phyloP scores from a whole-genome alignment of 2,113 vertebrate species.

The Probosciger aterrimus region DNA sequence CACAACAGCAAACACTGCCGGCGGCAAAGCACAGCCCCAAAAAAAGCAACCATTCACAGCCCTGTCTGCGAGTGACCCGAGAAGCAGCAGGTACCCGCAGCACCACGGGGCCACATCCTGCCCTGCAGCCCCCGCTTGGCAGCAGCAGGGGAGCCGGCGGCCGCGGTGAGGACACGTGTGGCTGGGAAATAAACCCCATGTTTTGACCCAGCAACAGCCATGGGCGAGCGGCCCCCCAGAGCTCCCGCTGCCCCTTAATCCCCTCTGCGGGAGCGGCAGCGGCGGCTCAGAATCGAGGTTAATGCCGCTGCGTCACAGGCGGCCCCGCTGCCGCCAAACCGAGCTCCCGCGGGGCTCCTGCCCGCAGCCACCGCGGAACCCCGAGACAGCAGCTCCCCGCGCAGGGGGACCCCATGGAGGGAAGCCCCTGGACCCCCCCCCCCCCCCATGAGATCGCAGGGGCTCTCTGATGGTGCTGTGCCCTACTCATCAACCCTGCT shows the following conservation, averaged over 20 bases:
- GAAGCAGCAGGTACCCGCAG: background rate
- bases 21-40: background rate
- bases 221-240: background rate
- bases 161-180: accelerated
- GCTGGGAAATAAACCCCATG: background rate
- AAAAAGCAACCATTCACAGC: background rate
- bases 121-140: background rate
- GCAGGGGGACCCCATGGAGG: accelerated
- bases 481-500: background rate
- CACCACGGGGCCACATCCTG: background rate
- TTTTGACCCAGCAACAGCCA: conserved; percentile 1
- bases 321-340: background rate
- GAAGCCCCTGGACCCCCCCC: background rate
- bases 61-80: accelerated
- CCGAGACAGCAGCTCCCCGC: background rate
- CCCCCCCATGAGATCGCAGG: accelerated
- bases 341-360: background rate
- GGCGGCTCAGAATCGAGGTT: conserved; percentile 37
- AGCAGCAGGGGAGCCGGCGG: background rate
- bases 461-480: background rate
- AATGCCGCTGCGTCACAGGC: conserved; percentile 58
- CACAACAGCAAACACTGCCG: accelerated
- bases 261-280: background rate
- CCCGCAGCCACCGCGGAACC: background rate
- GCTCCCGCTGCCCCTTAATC: conserved; percentile 34